Evolutionary conservation across 1,140 invertebrate species (phyloP).

Genomic region (Zaprionus capensis): DNA sequence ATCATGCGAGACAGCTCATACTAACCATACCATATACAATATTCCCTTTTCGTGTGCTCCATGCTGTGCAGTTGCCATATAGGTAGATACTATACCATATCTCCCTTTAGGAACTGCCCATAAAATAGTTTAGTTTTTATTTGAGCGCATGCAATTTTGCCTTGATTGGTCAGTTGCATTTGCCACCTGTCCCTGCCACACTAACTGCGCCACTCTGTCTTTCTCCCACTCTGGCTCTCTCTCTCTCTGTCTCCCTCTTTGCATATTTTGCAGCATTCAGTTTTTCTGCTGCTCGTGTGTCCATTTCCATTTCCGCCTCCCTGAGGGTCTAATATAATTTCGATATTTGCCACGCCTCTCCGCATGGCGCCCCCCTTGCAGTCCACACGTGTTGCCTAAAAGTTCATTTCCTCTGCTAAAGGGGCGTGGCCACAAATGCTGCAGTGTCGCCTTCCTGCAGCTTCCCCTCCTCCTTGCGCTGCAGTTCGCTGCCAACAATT

Average conservation of each 20-base stretch:
- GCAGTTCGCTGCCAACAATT: slow-evolving; percentile 9
- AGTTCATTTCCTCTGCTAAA: slow-evolving; percentile 62
- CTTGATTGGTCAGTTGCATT: not conserved
- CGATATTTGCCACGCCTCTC: slow-evolving; percentile 50
- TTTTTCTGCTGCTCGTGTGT: slow-evolving; percentile 25
- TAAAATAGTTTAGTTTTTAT: slow-evolving; percentile 7
- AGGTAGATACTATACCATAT: not conserved
- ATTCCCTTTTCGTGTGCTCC: not conserved
- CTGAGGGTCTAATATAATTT: slow-evolving; percentile 65
- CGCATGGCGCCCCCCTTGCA: not conserved
- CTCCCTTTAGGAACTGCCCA: not conserved
- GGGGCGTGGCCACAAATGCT: slow-evolving; percentile 70
- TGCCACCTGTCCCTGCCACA: not conserved
- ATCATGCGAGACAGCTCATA: not conserved
- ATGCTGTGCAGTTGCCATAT: not conserved
- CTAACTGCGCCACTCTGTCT: not conserved
- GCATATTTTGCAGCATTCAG: slow-evolving; percentile 27
- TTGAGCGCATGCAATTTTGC: slow-evolving; percentile 6
- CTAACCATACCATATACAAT: not conserved
- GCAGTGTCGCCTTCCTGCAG: slow-evolving; percentile 42
- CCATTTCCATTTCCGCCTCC: slow-evolving; percentile 62
- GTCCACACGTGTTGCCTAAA: slow-evolving; percentile 35
- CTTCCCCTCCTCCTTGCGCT: not conserved
- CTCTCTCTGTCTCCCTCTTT: slow-evolving; percentile 4
- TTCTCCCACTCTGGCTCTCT: not conserved